Base-by-base conservation (phyloP, 2,113 vertebrate genomes). In the Cairina moschata region DNA sequence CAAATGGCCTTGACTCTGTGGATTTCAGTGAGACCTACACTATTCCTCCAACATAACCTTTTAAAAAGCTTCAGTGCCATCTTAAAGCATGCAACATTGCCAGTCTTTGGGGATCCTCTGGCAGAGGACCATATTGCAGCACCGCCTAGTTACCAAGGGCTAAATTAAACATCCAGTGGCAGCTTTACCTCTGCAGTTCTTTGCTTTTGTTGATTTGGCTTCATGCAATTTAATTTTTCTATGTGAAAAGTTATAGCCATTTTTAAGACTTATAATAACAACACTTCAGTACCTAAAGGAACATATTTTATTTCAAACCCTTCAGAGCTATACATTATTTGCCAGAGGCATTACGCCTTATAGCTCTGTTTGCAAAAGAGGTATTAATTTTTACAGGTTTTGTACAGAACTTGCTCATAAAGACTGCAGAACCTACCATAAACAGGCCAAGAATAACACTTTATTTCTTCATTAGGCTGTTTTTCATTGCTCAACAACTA, bases 361-460 rank as follows among this genome's bases (percentile, higher is more conserved):
- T 77, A 92, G 73, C 66, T 93, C 93, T 90, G 65, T 90, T 92
- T 92, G 62, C 90, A 83, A 81, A 81, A 96, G 52, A 88, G 34
- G 58, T 84, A 94, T 92, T 96, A 90, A 95, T 96, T 96, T 96
- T 96, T 88, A 93, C 86, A 84, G 65, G 83, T 94, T 94, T 95
- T 67, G 93, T 83, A 68, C 29, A 78, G 83, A 72, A 91, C 84
- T 78, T 91, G 34, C 91, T 81, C 86, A 91, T 93, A 83, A 96
- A 96, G 76, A 54, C 76, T 86, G 54, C 59, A 84, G 80, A 88
- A 83, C 8, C 76, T 81, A 72, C 80, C 92, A 96, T 74, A 94
- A 96, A 84, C 48, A 92, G 80, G 71, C 34, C 55, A 88, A 75
- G 65, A 88, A 86, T 40, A 73, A 88, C 38, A 50, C 62, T 96